Conservation (phyloP, 2,888 invertebrate genomes). For the Tiliacea aurago region DNA sequence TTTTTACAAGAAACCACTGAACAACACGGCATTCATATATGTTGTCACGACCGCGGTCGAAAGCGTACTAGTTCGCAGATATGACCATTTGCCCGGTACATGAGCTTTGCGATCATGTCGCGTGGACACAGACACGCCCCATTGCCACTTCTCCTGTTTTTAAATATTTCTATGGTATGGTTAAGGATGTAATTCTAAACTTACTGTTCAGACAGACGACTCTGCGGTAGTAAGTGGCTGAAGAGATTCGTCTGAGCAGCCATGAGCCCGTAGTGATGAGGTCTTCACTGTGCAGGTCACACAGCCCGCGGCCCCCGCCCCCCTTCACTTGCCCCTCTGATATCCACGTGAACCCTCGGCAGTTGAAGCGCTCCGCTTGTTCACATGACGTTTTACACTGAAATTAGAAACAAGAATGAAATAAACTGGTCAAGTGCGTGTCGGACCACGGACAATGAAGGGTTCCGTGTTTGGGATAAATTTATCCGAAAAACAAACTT, state of each 20-base stretch:
- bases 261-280: constrained; percentile 94
- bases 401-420: neutral
- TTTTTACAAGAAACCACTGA: too few relatives aligned
- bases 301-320: constrained; percentile 80
- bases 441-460: too few relatives aligned
- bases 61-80: too few relatives aligned
- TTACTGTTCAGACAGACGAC: constrained; percentile 96
- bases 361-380: constrained; percentile 92
- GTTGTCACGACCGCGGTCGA: too few relatives aligned
- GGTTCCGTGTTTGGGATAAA: too few relatives aligned
- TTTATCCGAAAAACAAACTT: too few relatives aligned
- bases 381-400: constrained; percentile 92
- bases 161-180: too few relatives aligned
- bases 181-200: constrained; percentile 67
- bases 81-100: too few relatives aligned
- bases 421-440: neutral
- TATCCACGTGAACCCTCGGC: constrained; percentile 93
- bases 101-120: too few relatives aligned
- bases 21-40: too few relatives aligned
- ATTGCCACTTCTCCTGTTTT: too few relatives aligned
- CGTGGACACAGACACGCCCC: too few relatives aligned
- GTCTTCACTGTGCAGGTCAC: constrained; percentile 95
- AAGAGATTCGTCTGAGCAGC: constrained; percentile 90
- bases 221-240: constrained; percentile 94
- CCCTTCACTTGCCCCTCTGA: constrained; percentile 51